Evolutionary conservation across 2,797 vertebrate genomes (phyloP).

Genomic region (Hozukius guyotensis): DNA sequence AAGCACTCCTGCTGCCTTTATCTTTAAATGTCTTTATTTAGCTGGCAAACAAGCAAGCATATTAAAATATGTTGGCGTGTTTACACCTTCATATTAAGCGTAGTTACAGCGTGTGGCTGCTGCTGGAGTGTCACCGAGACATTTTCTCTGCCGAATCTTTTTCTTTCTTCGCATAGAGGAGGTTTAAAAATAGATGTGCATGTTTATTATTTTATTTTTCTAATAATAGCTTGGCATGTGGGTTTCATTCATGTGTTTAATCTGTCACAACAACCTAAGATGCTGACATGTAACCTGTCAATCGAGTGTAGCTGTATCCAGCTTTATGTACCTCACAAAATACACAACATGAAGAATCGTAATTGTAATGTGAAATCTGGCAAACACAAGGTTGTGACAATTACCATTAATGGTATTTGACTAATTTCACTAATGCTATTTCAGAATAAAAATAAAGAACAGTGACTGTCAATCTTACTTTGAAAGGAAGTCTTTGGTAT

Average conservation of each 20-base stretch:
- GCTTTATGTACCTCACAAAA: neutral
- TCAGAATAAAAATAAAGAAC: neutral
- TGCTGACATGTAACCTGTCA: neutral
- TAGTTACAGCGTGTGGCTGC: conserved; percentile 1
- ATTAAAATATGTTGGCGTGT: conserved; percentile 33
- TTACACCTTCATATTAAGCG: conserved; percentile 27
- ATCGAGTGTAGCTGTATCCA: neutral
- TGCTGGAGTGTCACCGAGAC: conserved; percentile 13
- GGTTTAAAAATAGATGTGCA: conserved; percentile 5
- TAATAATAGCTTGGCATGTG: neutral
- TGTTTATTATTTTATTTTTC: neutral
- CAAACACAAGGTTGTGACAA: neutral
- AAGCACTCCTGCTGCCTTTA: conserved; percentile 51
- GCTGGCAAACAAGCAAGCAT: conserved; percentile 35
- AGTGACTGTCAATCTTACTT: too few species aligned
- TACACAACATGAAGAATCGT: neutral
- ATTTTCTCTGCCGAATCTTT: neutral
- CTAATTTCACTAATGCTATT: neutral
- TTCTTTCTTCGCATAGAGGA: neutral
- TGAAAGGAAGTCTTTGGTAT: too few species aligned
- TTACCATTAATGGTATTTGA: neutral
- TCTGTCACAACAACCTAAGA: conserved; percentile 3
- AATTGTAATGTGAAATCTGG: neutral
- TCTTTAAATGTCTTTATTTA: conserved; percentile 63
- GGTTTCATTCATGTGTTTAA: neutral